Evolutionary conservation across 2,888 invertebrate genomes (phyloP), one percentile per base, ranked within the genome.

Genomic region (Drosophila rubida): DNA sequence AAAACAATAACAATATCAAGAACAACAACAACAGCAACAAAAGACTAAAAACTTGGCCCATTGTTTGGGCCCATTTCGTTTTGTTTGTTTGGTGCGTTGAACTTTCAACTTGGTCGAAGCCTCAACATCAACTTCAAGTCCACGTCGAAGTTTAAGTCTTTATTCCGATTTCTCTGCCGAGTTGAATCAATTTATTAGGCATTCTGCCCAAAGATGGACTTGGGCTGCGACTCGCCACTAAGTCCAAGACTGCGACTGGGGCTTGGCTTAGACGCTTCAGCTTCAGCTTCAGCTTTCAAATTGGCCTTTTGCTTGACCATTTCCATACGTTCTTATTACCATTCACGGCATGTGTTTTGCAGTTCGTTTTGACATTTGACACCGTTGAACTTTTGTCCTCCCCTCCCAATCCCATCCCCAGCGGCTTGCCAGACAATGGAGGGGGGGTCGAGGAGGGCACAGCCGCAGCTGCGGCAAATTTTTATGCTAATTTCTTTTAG

Each of bases 41-140:
- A 44, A 9, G 64, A 13, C 37, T 27, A 23, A 49, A 53, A 48
- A 49, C 48, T 32, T 45, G 22, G 55, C 51, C 65, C 57, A 61
- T 65, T 69, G 57, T 54, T 46, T 44, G 50, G 35, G 53, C 23
- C 45, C 49, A 55, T 65, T 62, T 62, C 46, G 45, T 27, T 41
- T 37, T 53, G 58, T 44, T 55, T 51, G 39, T 23, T 50, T 57
- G 54, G 82, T 70, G 50, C 83, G 60, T 77, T 86, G 86, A 87
- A 86, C 87, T 86, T 81, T 87, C 86, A 87, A 83, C 87, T 75
- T 60, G 53, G 1, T 39, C 61, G 30, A 37, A 50, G 45, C 11
- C 44, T 13, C 59, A 46, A 63, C 14, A 25, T 22, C 54, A 44
- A 60, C 46, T 51, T 45, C 13, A 37, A n/a, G n/a, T 22, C 30